A percentile compares a stretch with the other conserved stretches of the same genome.
phyloP scores from a whole-genome alignment of 2,797 vertebrate species.

The Lithobates sylvaticus region DNA sequence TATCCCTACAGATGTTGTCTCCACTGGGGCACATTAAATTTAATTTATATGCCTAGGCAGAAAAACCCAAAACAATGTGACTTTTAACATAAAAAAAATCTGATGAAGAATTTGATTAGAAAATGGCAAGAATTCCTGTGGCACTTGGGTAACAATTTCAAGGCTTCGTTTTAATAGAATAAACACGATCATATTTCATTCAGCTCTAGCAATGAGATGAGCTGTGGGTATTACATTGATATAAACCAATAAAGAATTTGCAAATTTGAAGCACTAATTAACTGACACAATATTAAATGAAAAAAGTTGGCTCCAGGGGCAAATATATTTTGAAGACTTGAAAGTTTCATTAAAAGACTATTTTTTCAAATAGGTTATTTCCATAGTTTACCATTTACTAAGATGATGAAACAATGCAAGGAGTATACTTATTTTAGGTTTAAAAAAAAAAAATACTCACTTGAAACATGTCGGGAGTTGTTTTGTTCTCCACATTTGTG shows the following conservation, averaged over 20 bases:
- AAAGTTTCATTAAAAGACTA: constrained; percentile 85
- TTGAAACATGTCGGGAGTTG: no score
- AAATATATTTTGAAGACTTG: constrained; percentile 87
- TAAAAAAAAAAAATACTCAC: no score
- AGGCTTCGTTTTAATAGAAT: constrained; percentile 87
- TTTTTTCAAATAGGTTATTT: constrained; percentile 72
- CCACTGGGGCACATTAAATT: constrained; percentile 82
- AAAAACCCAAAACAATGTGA: constrained; percentile 86
- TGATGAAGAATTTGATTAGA: constrained; percentile 86
- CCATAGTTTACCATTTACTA: constrained; percentile 71
- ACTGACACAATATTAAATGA: constrained; percentile 88
- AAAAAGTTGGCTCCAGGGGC: constrained; percentile 87
- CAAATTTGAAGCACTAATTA: constrained; percentile 89
- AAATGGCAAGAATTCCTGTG: constrained; percentile 87
- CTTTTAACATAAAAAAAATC: constrained; percentile 82
- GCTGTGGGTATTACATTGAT: constrained; percentile 86
- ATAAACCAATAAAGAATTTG: constrained; percentile 89
- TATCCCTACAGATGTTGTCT: constrained; percentile 83
- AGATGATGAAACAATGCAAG: not conserved
- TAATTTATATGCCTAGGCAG: constrained; percentile 84
- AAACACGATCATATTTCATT: constrained; percentile 89
- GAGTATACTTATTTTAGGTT: not conserved
- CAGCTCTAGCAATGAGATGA: constrained; percentile 88
- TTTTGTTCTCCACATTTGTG: no score
- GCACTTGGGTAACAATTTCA: constrained; percentile 88